Base-by-base conservation (phyloP, 2,797 vertebrate genomes). In the Diplodus sargus region DNA sequence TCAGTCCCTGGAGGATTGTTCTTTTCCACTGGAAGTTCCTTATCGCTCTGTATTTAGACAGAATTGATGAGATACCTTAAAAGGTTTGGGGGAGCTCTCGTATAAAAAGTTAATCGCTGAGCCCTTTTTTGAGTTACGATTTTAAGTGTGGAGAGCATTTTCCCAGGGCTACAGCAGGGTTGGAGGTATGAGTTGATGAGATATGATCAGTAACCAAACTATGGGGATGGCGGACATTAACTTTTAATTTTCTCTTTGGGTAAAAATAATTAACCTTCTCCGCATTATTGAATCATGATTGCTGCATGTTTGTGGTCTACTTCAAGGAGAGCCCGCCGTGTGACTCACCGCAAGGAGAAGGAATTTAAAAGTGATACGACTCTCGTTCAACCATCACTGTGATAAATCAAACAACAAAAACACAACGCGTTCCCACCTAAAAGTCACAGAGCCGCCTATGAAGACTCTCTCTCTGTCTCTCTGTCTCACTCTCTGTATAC, bases 1-100 rank as follows among this genome's bases (percentile, higher is more conserved):
- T 81, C 20, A 28, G 76, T 87, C 90, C 84, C 88, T 53, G 58
- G 85, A 91, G 89, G 80, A 89, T 85, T 77, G 78, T 83, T 69
- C 49, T 52, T 74, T 76, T 72, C 47, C 68, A 77, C 83, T 47
- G 23, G 23, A 84, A 71, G 74, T 81, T 86, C 62, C 84, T 90
- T 88, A 90, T 91, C 86, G 14, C 51, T 70, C 25, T 58, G 53
- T 70, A 68, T 89, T 89, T 82, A 62, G 58, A 75, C 30, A 51
- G 68, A 89, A 86, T 70, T 84, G 73, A 85, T 76, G 84, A 75
- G 49, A 83, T 86, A 83, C 74, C 66, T 67, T 82, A 65, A 84
- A 84, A 77, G 69, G 73, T 85, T 84, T 78, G 72, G 0, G 16
- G 17, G 30, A 77, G 78, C 60, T 79, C 77, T 87, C 53, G 73